Evolutionary conservation across 2,797 vertebrate species (phyloP).

Genomic region (Eulemur rubriventer): DNA sequence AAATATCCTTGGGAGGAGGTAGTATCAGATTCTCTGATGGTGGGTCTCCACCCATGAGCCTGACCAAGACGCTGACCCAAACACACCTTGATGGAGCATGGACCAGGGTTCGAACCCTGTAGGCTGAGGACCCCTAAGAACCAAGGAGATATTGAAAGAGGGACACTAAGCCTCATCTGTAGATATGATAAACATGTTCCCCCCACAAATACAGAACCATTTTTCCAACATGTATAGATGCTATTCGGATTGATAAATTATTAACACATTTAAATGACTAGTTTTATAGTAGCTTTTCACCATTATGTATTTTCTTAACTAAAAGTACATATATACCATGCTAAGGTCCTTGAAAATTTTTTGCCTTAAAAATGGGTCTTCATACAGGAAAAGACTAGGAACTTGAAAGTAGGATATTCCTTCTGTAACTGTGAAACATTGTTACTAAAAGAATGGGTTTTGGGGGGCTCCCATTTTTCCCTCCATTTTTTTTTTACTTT

Average conservation of each 20-base stretch:
- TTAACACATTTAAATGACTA: not conserved
- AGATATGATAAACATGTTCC: not conserved
- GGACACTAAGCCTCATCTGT: not conserved
- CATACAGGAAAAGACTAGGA: not conserved
- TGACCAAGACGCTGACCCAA: not conserved
- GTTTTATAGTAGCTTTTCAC: not conserved
- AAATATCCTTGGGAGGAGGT: not conserved
- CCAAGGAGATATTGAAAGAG: not conserved
- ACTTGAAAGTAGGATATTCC: not conserved
- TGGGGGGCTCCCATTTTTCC: not conserved
- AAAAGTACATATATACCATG: not conserved
- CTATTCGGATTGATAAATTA: not conserved
- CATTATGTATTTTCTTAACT: not conserved
- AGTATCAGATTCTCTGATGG: not conserved
- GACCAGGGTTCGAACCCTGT: not conserved
- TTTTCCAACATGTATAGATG: not conserved
- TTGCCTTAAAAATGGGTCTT: conserved; percentile 8
- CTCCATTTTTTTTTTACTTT: not conserved
- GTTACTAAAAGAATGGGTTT: not conserved
- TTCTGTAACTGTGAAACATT: not conserved
- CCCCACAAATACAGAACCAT: not conserved
- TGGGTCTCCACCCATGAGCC: not conserved
- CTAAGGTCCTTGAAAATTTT: not conserved
- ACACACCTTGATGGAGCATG: not conserved
- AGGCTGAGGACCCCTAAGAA: not conserved